phyloP scores from a whole-genome alignment of 1,140 invertebrate species.

The Atta texana region DNA sequence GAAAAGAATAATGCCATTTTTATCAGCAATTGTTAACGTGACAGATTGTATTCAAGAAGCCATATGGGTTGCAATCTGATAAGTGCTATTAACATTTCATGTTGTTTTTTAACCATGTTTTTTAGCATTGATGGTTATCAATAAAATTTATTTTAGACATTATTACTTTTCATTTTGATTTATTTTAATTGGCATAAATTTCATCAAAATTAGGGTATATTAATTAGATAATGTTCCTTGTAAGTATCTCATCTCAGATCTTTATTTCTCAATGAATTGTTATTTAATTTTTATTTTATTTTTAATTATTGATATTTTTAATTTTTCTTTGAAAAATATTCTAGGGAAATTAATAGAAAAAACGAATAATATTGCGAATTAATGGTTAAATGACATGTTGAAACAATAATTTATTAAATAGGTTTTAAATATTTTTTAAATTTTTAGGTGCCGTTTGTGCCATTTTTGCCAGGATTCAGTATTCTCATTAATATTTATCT shows the following conservation, averaged over 20 bases:
- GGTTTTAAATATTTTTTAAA: background rate
- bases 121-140: too few relatives aligned
- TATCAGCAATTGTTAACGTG: too few relatives aligned
- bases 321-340: background rate
- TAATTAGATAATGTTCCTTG: background rate
- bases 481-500: slow-evolving; percentile 90
- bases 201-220: background rate
- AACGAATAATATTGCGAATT: background rate
- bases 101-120: too few relatives aligned
- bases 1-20: too few relatives aligned
- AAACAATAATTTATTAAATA: background rate
- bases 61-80: too few relatives aligned
- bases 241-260: background rate
- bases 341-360: background rate
- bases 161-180: too few relatives aligned
- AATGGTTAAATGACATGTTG: background rate
- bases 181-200: too few relatives aligned
- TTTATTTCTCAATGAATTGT: too few relatives aligned
- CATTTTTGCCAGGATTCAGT: slow-evolving; percentile 89
- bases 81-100: too few relatives aligned
- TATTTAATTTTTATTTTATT: background rate
- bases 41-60: too few relatives aligned
- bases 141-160: too few relatives aligned
- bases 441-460: slow-evolving; percentile 89
- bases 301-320: background rate